These are phyloP conservation scores for Stenichneumon culpator DNA, from an alignment of 2,888 invertebrate genomes.

Conservation along the genomic window DNA sequence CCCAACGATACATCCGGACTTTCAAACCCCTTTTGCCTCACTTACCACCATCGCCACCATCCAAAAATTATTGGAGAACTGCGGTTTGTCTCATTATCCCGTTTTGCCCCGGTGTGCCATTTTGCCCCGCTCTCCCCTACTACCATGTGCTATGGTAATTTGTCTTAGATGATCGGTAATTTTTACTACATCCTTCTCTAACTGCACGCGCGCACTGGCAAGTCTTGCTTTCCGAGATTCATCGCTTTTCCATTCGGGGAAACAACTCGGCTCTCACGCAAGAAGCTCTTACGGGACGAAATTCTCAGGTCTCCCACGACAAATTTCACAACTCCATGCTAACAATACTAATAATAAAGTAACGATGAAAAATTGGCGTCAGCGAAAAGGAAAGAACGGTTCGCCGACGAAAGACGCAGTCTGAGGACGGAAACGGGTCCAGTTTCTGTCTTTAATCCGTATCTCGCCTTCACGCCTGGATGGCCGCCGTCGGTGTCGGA, in stretches of 20 bases:
- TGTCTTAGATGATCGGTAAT: too few species aligned
- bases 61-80: too few species aligned
- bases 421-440: slow-evolving; percentile 65
- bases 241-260: slow-evolving; percentile 20
- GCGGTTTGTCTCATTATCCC: too few species aligned
- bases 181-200: too few species aligned
- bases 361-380: neutral
- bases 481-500: slow-evolving; percentile 77
- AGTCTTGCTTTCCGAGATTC: slow-evolving; percentile 52
- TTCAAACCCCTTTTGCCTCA: too few species aligned
- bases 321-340: neutral
- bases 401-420: slow-evolving; percentile 35
- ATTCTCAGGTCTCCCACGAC: neutral
- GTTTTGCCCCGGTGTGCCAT: too few species aligned
- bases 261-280: neutral
- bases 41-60: too few species aligned
- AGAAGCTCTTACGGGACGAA: too few species aligned
- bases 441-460: slow-evolving; percentile 81
- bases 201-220: slow-evolving; percentile 32
- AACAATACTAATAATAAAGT: too few species aligned
- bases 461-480: slow-evolving; percentile 82
- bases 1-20: too few species aligned
- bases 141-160: too few species aligned
- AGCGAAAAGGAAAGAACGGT: slow-evolving; percentile 3
- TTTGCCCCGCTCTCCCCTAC: too few species aligned